A percentile compares a stretch with the other conserved stretches of the same genome.
Evolutionary conservation across 2,113 vertebrate species (phyloP).

Genomic region (Hepsetus odoe): DNA sequence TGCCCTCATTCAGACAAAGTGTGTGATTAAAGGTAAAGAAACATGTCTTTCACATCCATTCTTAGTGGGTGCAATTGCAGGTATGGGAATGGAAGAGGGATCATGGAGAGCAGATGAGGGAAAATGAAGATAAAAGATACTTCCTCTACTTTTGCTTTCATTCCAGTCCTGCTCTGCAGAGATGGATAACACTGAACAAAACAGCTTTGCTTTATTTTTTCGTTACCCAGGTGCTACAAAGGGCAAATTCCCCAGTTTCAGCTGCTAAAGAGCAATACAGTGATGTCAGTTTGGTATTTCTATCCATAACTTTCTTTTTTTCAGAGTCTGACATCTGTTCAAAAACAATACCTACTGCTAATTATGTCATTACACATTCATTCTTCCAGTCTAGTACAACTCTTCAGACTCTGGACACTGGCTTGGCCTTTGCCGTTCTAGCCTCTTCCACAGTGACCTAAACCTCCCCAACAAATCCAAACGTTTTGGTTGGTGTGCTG

Average conservation of each 20-base stretch:
- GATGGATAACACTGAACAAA: constrained; percentile 51
- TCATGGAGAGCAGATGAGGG: background rate
- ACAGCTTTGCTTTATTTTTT: constrained; percentile 54
- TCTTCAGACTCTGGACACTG: constrained; percentile 22
- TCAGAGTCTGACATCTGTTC: constrained; percentile 48
- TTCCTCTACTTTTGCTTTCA: background rate
- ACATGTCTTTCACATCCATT: background rate
- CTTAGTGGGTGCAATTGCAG: background rate
- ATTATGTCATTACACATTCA: constrained; percentile 49
- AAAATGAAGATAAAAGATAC: background rate
- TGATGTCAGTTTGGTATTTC: constrained; percentile 54
- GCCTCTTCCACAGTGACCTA: constrained; percentile 12
- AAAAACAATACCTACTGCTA: constrained; percentile 57
- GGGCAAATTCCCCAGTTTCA: constrained; percentile 40
- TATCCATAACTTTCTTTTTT: constrained; percentile 37
- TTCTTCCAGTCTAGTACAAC: constrained; percentile 13
- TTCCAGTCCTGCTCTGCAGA: constrained; percentile 35
- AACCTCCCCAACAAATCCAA: constrained; percentile 40
- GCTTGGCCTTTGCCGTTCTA: constrained; percentile 11
- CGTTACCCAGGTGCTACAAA: constrained; percentile 30
- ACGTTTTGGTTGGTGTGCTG: constrained; percentile 27
- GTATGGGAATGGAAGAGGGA: background rate
- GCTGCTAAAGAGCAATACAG: constrained; percentile 27
- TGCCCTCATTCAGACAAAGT: no score
- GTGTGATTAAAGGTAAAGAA: no score